Conservation (phyloP, 1,140 invertebrate species). For the Thrips palmi region DNA sequence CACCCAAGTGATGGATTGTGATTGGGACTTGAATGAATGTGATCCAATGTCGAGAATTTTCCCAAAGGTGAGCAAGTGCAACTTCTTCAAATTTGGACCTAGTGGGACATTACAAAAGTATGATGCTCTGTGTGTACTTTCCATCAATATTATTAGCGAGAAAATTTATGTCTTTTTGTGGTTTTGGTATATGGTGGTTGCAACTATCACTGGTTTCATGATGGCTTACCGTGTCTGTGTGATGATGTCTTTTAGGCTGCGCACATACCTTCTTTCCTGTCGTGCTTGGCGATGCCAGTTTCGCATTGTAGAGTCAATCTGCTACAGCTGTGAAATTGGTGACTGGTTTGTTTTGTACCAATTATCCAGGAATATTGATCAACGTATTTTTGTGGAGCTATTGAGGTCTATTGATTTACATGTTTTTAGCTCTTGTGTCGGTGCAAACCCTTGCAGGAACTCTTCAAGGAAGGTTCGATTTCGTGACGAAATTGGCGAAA, state of each 20-base stretch:
- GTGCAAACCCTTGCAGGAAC: no score
- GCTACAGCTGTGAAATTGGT: slow-evolving; percentile 66
- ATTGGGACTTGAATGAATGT: slow-evolving; percentile 26
- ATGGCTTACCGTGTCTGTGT: slow-evolving; percentile 55
- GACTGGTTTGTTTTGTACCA: slow-evolving; percentile 90
- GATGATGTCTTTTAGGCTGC: slow-evolving; percentile 47
- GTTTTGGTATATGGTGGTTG: slow-evolving; percentile 60
- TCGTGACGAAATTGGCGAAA: no score
- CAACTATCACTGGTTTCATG: slow-evolving; percentile 36
- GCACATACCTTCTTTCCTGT: slow-evolving; percentile 57
- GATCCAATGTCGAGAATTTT: slow-evolving; percentile 27
- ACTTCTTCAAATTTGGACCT: slow-evolving; percentile 36
- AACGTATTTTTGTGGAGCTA: slow-evolving; percentile 74
- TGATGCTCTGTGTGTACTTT: slow-evolving; percentile 52
- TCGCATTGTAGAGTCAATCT: slow-evolving; percentile 57
- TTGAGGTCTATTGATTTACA: no score
- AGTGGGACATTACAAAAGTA: slow-evolving; percentile 35
- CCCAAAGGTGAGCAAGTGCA: slow-evolving; percentile 21
- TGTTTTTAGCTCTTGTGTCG: no score
- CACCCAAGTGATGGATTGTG: slow-evolving; percentile 28
- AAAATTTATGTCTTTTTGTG: slow-evolving; percentile 63
- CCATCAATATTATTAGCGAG: slow-evolving; percentile 60
- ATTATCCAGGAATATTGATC: slow-evolving; percentile 81
- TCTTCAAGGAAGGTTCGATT: no score
- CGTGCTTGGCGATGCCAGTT: slow-evolving; percentile 56